Percentiles rank a stretch among this genome's conserved stretches.
These are phyloP conservation scores for Falco biarmicus DNA, from an alignment of 2,797 vertebrate species.

Conservation along the genomic window DNA sequence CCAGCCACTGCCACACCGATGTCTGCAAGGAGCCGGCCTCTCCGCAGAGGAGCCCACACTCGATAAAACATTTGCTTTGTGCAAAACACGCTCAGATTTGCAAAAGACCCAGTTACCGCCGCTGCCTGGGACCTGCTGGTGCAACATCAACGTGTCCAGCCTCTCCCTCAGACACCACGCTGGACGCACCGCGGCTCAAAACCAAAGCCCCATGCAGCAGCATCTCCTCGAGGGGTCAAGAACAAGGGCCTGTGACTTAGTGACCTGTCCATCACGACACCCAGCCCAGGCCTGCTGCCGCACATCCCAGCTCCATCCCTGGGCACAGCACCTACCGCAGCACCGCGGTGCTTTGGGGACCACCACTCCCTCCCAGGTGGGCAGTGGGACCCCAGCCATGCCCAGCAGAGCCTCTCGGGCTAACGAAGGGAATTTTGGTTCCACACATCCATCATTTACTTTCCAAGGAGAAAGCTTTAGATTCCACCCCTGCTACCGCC, in stretches of 20 bases:
- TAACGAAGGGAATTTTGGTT: not conserved
- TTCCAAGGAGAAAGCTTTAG: not conserved
- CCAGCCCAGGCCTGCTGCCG: not conserved
- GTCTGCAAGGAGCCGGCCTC: not conserved
- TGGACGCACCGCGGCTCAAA: accelerated
- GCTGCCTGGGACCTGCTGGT: accelerated
- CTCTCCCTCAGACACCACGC: accelerated
- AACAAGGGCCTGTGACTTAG: not conserved
- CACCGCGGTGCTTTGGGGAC: not conserved
- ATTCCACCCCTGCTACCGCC: too few species aligned
- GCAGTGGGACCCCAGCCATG: accelerated
- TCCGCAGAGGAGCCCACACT: accelerated
- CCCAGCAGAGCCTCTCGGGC: not conserved
- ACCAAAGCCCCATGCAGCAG: not conserved
- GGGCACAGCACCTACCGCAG: accelerated
- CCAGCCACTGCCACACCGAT: accelerated
- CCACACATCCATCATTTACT: not conserved
- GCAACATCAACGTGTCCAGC: not conserved
- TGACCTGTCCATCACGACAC: not conserved
- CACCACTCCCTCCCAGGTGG: not conserved
- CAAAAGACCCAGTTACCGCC: not conserved
- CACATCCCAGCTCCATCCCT: accelerated
- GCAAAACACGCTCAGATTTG: not conserved
- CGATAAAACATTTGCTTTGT: not conserved
- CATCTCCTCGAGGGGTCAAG: accelerated